phyloP scores from a whole-genome alignment of 2,888 invertebrate genomes.

The Archips xylosteana region DNA sequence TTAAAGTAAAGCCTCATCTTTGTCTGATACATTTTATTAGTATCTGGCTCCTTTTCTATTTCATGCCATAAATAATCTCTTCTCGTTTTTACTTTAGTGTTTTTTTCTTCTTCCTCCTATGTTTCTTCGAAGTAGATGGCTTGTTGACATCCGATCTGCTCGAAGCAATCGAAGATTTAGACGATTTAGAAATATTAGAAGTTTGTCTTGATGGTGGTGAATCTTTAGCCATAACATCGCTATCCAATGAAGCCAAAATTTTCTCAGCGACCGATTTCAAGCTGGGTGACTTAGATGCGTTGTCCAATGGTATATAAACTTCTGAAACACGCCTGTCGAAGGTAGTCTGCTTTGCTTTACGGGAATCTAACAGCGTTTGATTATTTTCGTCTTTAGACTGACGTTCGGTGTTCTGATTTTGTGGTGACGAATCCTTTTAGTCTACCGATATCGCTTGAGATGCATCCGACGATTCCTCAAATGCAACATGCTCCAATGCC shows the following conservation, averaged over 20 bases:
- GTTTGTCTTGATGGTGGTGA: not conserved
- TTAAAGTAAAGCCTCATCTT: not conserved
- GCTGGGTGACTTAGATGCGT: not conserved
- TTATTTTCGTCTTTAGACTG: not conserved
- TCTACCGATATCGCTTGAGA: not conserved
- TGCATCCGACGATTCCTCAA: not conserved
- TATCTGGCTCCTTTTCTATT: too few species aligned
- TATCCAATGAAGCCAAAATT: conserved; percentile 1
- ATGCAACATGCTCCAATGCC: conserved; percentile 1
- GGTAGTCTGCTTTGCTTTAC: not conserved
- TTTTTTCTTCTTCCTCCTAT: not conserved
- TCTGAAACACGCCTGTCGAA: not conserved
- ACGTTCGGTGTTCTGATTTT: not conserved
- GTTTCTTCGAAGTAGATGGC: not conserved
- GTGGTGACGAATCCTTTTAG: not conserved
- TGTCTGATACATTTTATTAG: too few species aligned
- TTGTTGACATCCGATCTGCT: not conserved
- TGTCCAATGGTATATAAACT: not conserved
- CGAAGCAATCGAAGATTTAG: not conserved
- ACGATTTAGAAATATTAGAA: not conserved
- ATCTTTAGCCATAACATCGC: not conserved
- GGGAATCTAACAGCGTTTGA: not conserved
- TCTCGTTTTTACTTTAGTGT: not conserved
- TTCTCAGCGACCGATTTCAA: not conserved
- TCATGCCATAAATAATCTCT: too few species aligned